phyloP scores from a whole-genome alignment of 53 echinoderm and acorn worm species.

The Astropecten irregularis region DNA sequence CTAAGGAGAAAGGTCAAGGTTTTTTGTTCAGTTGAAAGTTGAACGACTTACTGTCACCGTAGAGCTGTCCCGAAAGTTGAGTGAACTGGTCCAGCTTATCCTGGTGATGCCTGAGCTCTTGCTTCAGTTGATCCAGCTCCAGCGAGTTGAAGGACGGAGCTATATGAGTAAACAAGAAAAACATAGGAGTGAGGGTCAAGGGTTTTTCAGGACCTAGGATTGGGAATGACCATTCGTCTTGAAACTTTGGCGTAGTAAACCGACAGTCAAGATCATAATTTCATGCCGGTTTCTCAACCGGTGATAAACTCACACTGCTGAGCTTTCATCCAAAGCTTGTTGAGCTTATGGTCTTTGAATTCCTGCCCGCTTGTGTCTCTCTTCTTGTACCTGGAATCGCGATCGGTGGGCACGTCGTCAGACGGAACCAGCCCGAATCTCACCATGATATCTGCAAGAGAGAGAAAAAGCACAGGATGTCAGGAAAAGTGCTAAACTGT shows the following conservation, averaged over 20 bases:
- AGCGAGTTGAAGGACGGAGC: conserved; percentile 44
- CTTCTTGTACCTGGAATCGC: not conserved
- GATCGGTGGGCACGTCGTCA: not conserved
- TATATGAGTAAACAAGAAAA: conserved; percentile 6
- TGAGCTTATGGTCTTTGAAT: conserved; percentile 52
- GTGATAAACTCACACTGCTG: conserved; percentile 35
- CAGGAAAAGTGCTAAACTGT: not conserved
- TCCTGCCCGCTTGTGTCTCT: not conserved
- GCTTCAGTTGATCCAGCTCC: conserved; percentile 56
- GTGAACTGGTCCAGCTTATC: conserved; percentile 56
- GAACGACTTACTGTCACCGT: conserved; percentile 46
- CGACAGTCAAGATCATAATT: too few relatives aligned
- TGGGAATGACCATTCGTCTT: too few relatives aligned
- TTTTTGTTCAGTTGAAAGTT: too few relatives aligned
- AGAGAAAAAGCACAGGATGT: not conserved
- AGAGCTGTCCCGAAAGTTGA: conserved; percentile 46
- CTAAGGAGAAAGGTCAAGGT: too few relatives aligned
- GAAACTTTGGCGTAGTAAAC: too few relatives aligned
- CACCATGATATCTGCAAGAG: conserved; percentile 58
- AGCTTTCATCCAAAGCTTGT: conserved; percentile 66
- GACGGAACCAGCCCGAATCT: conserved; percentile 52
- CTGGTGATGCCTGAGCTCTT: conserved; percentile 64
- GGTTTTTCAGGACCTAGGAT: too few relatives aligned
- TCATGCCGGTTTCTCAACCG: too few relatives aligned
- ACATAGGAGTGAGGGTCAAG: too few relatives aligned